Conservation (phyloP, 2,113 vertebrate genomes). For the Clarias gariepinus region DNA sequence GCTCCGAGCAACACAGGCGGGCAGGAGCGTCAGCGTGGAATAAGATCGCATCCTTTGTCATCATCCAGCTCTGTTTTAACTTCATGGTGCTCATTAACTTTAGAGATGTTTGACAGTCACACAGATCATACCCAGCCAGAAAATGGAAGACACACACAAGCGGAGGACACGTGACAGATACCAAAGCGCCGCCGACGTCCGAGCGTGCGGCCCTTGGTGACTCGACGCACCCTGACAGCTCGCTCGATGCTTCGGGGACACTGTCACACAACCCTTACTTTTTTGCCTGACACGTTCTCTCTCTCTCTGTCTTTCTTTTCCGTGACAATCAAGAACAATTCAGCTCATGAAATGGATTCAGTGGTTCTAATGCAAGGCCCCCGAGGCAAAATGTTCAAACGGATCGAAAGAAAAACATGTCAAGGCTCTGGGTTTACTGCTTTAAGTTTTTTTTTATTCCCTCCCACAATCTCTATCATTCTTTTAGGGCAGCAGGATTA, state of each 20-base stretch:
- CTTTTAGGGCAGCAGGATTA: constrained; percentile 53
- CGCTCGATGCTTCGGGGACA: constrained; percentile 69
- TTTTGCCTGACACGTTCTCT: constrained; percentile 62
- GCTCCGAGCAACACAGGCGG: constrained; percentile 6
- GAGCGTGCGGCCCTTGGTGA: constrained; percentile 72
- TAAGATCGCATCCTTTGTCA: constrained; percentile 18
- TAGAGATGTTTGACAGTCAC: constrained; percentile 36
- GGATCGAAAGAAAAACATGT: constrained; percentile 61
- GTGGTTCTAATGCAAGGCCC: constrained; percentile 60
- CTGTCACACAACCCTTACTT: constrained; percentile 59
- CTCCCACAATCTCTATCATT: constrained; percentile 62
- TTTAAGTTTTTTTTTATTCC: constrained; percentile 51
- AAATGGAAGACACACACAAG: constrained; percentile 59
- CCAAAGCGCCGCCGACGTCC: constrained; percentile 75
- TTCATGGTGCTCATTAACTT: not conserved
- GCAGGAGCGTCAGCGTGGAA: constrained; percentile 16
- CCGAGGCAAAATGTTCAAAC: constrained; percentile 56
- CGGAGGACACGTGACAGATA: constrained; percentile 71
- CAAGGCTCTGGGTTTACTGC: constrained; percentile 60
- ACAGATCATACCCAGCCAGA: not conserved
- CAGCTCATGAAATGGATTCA: constrained; percentile 52
- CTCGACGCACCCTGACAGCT: constrained; percentile 77
- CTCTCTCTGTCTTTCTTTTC: constrained; percentile 69
- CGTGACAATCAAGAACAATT: constrained; percentile 39
- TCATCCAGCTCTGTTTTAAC: not conserved